These are phyloP conservation scores for Triops longicaudatus DNA, from an alignment of 1,140 invertebrate genomes.

Conservation along the genomic window DNA sequence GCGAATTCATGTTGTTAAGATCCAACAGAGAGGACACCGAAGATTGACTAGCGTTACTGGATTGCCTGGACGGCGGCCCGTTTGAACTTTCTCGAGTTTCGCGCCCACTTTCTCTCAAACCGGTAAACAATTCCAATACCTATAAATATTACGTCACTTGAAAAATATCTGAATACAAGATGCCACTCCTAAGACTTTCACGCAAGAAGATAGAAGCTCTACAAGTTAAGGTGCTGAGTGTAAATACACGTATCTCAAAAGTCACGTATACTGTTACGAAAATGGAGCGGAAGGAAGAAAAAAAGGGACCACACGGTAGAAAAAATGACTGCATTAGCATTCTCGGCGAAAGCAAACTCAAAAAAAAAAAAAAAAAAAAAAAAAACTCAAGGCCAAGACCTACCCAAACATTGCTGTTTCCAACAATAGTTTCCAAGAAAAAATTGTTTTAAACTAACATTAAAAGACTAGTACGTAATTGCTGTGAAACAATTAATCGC, in stretches of 20 bases:
- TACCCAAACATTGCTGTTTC: neutral
- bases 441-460: no score
- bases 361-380: neutral
- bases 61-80: constrained; percentile 26
- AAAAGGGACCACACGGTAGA: neutral
- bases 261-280: neutral
- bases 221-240: neutral
- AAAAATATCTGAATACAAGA: neutral
- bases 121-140: constrained; percentile 24
- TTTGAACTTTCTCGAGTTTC: constrained; percentile 24
- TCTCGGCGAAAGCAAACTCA: neutral
- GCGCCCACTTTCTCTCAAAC: constrained; percentile 22
- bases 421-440: neutral
- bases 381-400: neutral
- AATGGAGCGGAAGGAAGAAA: neutral
- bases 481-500: neutral
- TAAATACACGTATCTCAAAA: no score
- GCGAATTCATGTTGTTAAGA: constrained; percentile 29
- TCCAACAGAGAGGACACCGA: constrained; percentile 23
- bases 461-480: no score
- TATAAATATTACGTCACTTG: neutral
- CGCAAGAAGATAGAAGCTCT: neutral
- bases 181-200: neutral
- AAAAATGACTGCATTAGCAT: neutral
- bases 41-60: constrained; percentile 27